Evolutionary conservation across 1,140 invertebrate species (phyloP).

Genomic region (Camponotus pennsylvanicus): DNA sequence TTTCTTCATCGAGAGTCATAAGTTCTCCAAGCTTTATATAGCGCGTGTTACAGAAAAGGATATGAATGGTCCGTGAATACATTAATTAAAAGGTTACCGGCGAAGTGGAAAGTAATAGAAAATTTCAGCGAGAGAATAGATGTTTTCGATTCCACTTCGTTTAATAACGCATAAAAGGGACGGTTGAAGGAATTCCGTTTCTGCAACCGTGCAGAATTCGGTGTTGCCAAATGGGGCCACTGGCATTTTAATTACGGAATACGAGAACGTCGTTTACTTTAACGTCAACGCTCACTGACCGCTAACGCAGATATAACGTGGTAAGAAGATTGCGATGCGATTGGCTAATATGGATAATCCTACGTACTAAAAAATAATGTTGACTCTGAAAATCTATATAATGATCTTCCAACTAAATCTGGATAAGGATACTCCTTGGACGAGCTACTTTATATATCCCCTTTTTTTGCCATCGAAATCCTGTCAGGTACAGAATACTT

Average conservation of each 20-base stretch:
- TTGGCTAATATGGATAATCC: background rate
- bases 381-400: conserved; percentile 9
- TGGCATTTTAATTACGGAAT: conserved; percentile 67
- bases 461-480: conserved; percentile 64
- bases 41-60: conserved; percentile 24
- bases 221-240: conserved; percentile 37
- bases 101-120: conserved; percentile 46
- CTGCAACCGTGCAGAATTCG: background rate
- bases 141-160: conserved; percentile 24
- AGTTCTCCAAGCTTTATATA: conserved; percentile 28
- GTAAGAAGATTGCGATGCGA: background rate
- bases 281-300: conserved; percentile 12
- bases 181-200: conserved; percentile 53
- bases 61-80: conserved; percentile 49
- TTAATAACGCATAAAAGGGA: conserved; percentile 61
- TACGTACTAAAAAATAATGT: background rate
- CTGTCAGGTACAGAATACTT: conserved; percentile 64
- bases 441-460: conserved; percentile 18
- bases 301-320: background rate
- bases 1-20: conserved; percentile 39
- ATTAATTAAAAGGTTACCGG: conserved; percentile 45
- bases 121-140: conserved; percentile 51
- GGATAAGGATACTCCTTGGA: conserved; percentile 14
- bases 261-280: conserved; percentile 47
- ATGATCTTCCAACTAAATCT: conserved; percentile 51